Evolutionary conservation across 2,888 invertebrate species (phyloP).

Genomic region (Hybos culiciformis): DNA sequence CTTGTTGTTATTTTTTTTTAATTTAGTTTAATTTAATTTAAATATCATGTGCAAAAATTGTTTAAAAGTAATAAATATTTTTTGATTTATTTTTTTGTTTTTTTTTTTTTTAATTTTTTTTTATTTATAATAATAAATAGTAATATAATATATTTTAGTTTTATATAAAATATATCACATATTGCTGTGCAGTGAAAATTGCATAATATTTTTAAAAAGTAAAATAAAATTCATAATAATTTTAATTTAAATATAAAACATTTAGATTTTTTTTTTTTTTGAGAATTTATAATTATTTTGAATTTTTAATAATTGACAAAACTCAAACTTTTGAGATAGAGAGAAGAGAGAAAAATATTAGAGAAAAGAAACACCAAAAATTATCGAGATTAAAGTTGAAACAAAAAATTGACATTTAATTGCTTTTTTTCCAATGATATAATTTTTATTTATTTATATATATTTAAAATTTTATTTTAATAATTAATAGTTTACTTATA

Average conservation of each 20-base stretch:
- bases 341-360: too few relatives aligned
- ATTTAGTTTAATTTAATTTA: slow-evolving; percentile 4
- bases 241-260: background rate
- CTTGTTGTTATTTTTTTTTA: slow-evolving; percentile 2
- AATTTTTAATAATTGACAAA: too few relatives aligned
- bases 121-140: too few relatives aligned
- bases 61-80: background rate
- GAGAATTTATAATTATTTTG: too few relatives aligned
- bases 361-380: too few relatives aligned
- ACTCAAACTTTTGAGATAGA: too few relatives aligned
- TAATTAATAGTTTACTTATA: background rate
- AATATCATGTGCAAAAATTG: background rate
- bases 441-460: background rate
- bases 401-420: slow-evolving; percentile 2
- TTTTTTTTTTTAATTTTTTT: too few relatives aligned
- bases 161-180: slow-evolving; percentile 9
- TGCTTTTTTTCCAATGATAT: slow-evolving; percentile 3
- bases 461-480: background rate
- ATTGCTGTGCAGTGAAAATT: slow-evolving; percentile 12
- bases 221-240: background rate
- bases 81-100: too few relatives aligned
- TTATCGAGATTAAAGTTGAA: too few relatives aligned
- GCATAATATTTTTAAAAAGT: background rate
- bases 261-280: background rate
- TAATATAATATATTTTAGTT: too few relatives aligned